Base-by-base conservation (phyloP, 2,797 vertebrate genomes). In the Helicolenus hilgendorfi region DNA sequence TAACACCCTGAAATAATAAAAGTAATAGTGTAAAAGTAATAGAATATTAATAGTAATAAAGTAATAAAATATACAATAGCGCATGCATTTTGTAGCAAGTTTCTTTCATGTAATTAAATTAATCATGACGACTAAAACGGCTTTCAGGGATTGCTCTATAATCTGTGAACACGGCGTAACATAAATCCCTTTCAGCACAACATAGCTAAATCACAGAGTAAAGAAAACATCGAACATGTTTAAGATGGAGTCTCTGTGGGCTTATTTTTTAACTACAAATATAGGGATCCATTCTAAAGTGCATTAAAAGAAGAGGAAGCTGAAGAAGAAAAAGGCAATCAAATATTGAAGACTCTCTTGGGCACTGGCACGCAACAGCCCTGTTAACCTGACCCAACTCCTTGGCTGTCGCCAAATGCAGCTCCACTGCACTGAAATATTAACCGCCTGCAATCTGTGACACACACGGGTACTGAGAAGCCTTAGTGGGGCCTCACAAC, bases 321-420 rank as follows among this genome's bases (percentile, higher is more conserved):
- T 62, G 14, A 56, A 80, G 68, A 86, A 92, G 73, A 92, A 92
- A 90, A 94, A 77, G 27, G 65, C 20, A 58, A 91, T 95, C 36
- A 94, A 93, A 93, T 96, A 97, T 97, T 96, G 70, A 96, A 91
- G 86, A 85, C 88, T 92, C 89, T 92, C 90, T 59, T 60, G 94
- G 91, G 94, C 81, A 53, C 69, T 91, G 90, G 94, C 95, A 95
- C 79, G 83, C 93, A 93, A 88, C 79, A 62, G 88, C 94, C 86
- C 88, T 72, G 82, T 92, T 87, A 95, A 95, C 92, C 92, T 92
- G 90, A 89, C 85, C 93, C 91, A 86, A 63, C 86, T 95, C 72
- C 49, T 76, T 55, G 86, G 84, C 86, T 86, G 93, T 89, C 84
- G 83, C 86, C 91, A 94, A 95, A 94, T 94, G 87, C 92, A 94